Base-by-base conservation (phyloP, 2,797 vertebrate genomes). In the Molossus molossus region DNA sequence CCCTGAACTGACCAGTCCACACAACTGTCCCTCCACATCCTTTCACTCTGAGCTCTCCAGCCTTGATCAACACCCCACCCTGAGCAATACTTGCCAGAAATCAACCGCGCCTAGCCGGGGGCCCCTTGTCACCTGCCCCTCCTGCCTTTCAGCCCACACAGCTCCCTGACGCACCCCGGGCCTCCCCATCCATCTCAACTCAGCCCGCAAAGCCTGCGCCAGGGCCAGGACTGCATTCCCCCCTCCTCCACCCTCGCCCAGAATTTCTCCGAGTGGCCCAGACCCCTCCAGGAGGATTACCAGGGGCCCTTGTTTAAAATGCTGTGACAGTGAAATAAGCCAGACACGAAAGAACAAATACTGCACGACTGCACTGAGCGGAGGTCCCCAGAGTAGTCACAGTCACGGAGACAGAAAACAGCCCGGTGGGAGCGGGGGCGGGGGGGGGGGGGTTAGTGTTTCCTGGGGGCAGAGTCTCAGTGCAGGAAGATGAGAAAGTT, bases 311-410 rank as follows among this genome's bases (percentile, higher is more conserved):
- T 93, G 95, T 95, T 94, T 88, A 90, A 82, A 92, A 84, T 45
- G 53, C 62, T 2, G 17, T 73, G 91, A 92, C 96, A 75, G 92
- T 86, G 95, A 96, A 57, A 89, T 73, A 91, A 86, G 20, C 94
- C 96, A 97, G 94, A 88, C 62, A 8, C 75, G 40, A 64, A 53
- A 65, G 64, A 10, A 55, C 50, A 23, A 64, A 58, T 1, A 8
- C 21, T 8, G 3, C 48, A 3, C 12, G 64, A 67, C 20, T 33
- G 40, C 75, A 65, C 72, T 9, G 55, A 3, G 23, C 20, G 15
- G 93, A 23, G 58, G 55, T 67, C 17, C 13, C 57, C 2, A 4
- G n/a, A 40, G 25, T 1, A 2, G 48, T 9, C 17, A 4, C 1
- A 27, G 15, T 33, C 69, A 9, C 1, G n/a, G 40, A 55, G 45